A percentile compares a stretch with the other conserved stretches of the same genome.
phyloP scores from a whole-genome alignment of 2,888 invertebrate species.

The Cosmia trapezina region DNA sequence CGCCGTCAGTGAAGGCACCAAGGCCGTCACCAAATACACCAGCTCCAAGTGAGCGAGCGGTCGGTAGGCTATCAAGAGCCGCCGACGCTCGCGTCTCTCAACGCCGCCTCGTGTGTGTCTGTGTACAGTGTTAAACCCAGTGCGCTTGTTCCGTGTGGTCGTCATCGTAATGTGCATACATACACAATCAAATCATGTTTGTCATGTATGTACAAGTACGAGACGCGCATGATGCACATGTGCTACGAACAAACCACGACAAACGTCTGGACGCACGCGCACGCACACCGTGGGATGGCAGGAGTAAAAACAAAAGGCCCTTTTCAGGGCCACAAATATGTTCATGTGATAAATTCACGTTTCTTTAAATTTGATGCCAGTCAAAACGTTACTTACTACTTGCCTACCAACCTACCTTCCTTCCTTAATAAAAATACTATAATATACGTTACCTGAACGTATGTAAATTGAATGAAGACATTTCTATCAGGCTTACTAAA shows the following conservation, averaged over 20 bases:
- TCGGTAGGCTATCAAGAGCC: too few relatives aligned
- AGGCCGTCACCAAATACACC: too few relatives aligned
- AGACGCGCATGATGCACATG: neutral
- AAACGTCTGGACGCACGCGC: conserved; percentile 10
- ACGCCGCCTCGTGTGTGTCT: too few relatives aligned
- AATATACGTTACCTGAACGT: too few relatives aligned
- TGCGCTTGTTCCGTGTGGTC: too few relatives aligned
- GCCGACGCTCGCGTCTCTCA: too few relatives aligned
- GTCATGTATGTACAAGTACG: neutral
- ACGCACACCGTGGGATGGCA: conserved; percentile 7
- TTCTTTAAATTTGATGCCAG: neutral
- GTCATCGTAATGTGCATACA: neutral
- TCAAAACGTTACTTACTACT: neutral
- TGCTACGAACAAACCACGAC: conserved; percentile 64
- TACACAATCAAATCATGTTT: neutral
- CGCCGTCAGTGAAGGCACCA: conserved; percentile 92
- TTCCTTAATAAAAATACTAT: too few relatives aligned
- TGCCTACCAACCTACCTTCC: too few relatives aligned
- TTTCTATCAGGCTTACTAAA: too few relatives aligned
- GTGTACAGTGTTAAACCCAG: too few relatives aligned
- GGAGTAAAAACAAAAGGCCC: conserved; percentile 49
- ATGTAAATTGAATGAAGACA: too few relatives aligned
- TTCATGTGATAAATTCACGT: conserved; percentile 32
- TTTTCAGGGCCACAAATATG: conserved; percentile 61
- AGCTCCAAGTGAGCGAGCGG: too few relatives aligned